Percentiles rank a stretch among this genome's conserved stretches.
Evolutionary conservation across 1,140 invertebrate species (phyloP).

Genomic region (Heliconius nattereri): DNA sequence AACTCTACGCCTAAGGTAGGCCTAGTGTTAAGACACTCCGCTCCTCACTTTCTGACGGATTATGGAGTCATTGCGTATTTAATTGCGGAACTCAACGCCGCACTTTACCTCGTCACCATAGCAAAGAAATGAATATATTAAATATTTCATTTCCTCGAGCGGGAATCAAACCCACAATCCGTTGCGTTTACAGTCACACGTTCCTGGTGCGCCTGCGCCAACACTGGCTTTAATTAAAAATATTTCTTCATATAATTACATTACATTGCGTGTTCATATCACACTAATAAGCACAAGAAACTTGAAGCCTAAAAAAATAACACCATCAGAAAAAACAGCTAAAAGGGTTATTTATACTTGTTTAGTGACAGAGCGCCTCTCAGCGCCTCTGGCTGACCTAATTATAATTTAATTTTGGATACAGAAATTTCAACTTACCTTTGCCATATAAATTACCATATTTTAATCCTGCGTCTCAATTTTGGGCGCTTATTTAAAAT

Average conservation of each 20-base stretch:
- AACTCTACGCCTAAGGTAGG: not conserved
- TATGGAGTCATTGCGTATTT: too few relatives aligned
- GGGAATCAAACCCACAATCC: too few relatives aligned
- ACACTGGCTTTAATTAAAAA: not conserved
- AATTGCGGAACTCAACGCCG: too few relatives aligned
- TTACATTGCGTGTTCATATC: not conserved
- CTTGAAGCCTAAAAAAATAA: not conserved
- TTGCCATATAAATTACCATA: conserved; percentile 45
- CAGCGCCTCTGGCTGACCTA: conserved; percentile 57
- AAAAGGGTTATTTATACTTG: conserved; percentile 38
- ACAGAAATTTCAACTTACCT: conserved; percentile 45
- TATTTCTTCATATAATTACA: not conserved
- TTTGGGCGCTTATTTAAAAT: conserved; percentile 17
- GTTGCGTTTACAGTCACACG: too few relatives aligned
- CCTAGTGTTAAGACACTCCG: too few relatives aligned
- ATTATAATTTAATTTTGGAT: conserved; percentile 73
- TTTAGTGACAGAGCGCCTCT: conserved; percentile 59
- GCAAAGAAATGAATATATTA: too few relatives aligned
- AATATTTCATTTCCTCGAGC: too few relatives aligned
- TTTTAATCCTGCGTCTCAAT: conserved; percentile 44
- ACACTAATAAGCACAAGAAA: not conserved
- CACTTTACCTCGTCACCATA: too few relatives aligned
- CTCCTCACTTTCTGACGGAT: too few relatives aligned
- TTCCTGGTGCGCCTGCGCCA: too few relatives aligned
- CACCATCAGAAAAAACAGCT: conserved; percentile 19